Evolutionary conservation across 2,888 invertebrate species (phyloP), one percentile per base, ranked within the genome.

Genomic region (Tenthredo distinguenda): DNA sequence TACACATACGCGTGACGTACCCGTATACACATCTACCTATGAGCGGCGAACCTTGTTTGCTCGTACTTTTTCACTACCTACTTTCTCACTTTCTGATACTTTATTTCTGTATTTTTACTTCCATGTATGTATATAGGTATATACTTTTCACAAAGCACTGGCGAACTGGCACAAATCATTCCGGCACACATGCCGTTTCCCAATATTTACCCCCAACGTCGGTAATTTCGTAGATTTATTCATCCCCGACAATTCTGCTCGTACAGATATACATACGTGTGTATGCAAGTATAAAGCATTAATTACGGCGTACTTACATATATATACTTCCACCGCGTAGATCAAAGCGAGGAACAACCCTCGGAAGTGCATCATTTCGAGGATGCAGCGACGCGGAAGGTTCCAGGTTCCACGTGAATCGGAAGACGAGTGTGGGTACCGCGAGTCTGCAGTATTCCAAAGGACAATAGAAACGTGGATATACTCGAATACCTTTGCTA

Each of bases 41-140:
- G 21, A n/a, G 40, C n/a, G 5, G 50, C 50, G 55, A 31, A 77
- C 18, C 55, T 77, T 40, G 77, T 77, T 55, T 77, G 47, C 55
- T 55, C 77, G 15, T 34, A 77, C 31, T 77, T 77, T 34, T 34
- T 31, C 55, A 55, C 77, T 34, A 21, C 40, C 18, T 31, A 3
- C 50, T 55, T 34, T 31, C 55, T 77, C 31, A 1, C 31, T 72
- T n/a, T 18, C 2, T 47, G 0, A 26, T 76, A 76, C 18, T 12
- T 18, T 76, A 10, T n/a, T n/a, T 15, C 10, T 47, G 31, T 43
- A 26, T 76, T 18, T 43, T 43, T 5, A 18, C 18, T 31, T 5
- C 26, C 18, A 7, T n/a, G 26, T 26, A 26, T 26, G 26, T 26
- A 26, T 26, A 26, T 26, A 26, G 0, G 5, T 37, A n/a, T 10